Base-by-base conservation (phyloP, 2,888 invertebrate species). In the Oxycera nigricornis region DNA sequence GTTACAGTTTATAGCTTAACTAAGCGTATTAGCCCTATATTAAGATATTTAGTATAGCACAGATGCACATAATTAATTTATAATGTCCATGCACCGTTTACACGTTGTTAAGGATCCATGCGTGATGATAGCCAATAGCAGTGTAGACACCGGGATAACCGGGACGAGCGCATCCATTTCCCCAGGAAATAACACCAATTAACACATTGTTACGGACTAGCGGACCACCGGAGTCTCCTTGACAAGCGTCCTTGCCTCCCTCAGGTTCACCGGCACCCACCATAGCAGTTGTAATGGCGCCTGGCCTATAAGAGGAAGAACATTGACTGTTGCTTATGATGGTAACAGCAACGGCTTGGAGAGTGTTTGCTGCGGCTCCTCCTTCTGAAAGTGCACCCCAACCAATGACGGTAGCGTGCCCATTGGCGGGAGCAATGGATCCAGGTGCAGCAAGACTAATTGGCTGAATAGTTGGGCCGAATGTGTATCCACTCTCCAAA, bases 361-460 rank as follows among this genome's bases (percentile, higher is more conserved):
- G 76, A 1, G 46, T 61, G 39, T 80, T 73, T 3, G 80, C 78
- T 7, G 79, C 67, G 20, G 73, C 0, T 7, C 30, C 78, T 2
- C 76, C 76, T 31, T 80, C 79, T 1, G 3, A 30, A 6, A 79
- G 77, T 9, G 78, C 77, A 72, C 83, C 83, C 83, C 83, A 83
- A 2, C 83, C 83, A 1, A 81, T 80, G 0, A 83, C 81, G 3
- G 74, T 78, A 0, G 80, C 82, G 0, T 57, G 2, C 0, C 79
- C 75, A 0, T 76, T 79, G 1, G 75, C 70, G n/a, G n/a, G n/a
- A n/a, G n/a, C n/a, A n/a, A n/a, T n/a, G n/a, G n/a, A n/a, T 1
- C 70, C 76, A 73, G 87, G 84, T 74, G 86, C 82, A 2, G 90
- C 88, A 77, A 91, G 80, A 76, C 89, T 88, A 72, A 91, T 87